phyloP scores from a whole-genome alignment of 2,797 vertebrate species.

The Crax fasciolata region DNA sequence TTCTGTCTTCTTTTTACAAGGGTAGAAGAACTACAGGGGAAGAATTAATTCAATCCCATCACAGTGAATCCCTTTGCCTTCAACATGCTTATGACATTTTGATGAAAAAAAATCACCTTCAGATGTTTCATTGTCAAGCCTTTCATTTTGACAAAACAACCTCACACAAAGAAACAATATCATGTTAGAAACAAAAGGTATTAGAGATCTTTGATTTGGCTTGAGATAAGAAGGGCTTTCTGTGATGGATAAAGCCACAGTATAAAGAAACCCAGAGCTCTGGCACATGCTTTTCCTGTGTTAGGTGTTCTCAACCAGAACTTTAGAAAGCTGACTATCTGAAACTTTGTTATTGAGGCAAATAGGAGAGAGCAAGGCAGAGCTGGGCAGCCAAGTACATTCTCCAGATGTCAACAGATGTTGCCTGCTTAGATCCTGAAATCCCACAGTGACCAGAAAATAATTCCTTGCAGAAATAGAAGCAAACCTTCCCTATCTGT shows the following conservation, averaged over 20 bases:
- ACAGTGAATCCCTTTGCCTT: neutral
- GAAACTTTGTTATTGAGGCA: neutral
- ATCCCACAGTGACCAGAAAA: neutral
- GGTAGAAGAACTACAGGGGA: neutral
- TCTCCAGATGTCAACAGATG: neutral
- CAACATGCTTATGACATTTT: neutral
- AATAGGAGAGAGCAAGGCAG: neutral
- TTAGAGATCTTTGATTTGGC: neutral
- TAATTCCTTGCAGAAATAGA: neutral
- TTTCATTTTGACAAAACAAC: neutral
- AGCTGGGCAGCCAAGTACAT: neutral
- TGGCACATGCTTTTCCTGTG: neutral
- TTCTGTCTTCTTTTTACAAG: neutral
- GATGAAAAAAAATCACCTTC: neutral
- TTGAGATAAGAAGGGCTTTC: neutral
- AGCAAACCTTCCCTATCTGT: neutral
- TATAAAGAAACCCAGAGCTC: neutral
- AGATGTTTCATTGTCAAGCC: neutral
- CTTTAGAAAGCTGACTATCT: neutral
- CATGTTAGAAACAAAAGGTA: neutral
- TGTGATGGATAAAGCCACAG: neutral
- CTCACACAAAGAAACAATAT: neutral
- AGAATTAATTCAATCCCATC: neutral
- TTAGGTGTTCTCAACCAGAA: neutral
- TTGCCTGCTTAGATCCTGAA: neutral